Percentiles rank a stretch among this genome's conserved stretches.
Evolutionary conservation across 2,888 invertebrate genomes (phyloP).

Genomic region (Pterostichus madidus): DNA sequence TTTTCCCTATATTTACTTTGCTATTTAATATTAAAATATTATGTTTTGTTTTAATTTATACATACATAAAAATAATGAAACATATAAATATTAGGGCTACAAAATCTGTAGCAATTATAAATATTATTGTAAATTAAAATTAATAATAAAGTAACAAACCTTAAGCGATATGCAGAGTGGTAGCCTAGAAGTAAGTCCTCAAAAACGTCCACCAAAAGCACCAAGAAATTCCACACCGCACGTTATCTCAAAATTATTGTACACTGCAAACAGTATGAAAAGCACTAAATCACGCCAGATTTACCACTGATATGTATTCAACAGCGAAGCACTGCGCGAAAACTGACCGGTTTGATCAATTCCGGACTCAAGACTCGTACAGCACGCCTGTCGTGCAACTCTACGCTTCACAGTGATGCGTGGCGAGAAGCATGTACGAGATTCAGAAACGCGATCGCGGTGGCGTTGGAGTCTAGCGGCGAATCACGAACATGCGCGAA

Average conservation of each 20-base stretch:
- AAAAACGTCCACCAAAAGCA: background rate
- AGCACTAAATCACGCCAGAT: slow-evolving; percentile 16
- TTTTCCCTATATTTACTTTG: too few species aligned
- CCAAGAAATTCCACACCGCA: slow-evolving; percentile 23
- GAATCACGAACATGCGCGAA: background rate
- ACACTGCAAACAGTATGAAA: slow-evolving; percentile 23
- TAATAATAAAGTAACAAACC: slow-evolving; percentile 6
- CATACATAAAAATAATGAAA: too few species aligned
- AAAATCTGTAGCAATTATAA: too few species aligned
- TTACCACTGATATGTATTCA: slow-evolving; percentile 47
- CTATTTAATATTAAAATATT: too few species aligned
- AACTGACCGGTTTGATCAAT: slow-evolving; percentile 57
- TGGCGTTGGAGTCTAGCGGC: background rate
- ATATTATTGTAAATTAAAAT: background rate
- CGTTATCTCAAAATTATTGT: slow-evolving; percentile 1
- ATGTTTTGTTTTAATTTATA: too few species aligned
- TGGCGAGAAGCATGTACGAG: background rate
- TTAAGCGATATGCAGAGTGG: slow-evolving; percentile 5
- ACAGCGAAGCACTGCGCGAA: slow-evolving; percentile 43
- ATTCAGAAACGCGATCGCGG: background rate
- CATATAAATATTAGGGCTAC: too few species aligned
- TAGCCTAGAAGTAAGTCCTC: background rate
- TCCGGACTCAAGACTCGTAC: slow-evolving; percentile 6
- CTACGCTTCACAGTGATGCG: slow-evolving; percentile 22
- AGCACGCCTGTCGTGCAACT: background rate